These are phyloP conservation scores for Aldrovandia affinis DNA, from an alignment of 2,797 vertebrate genomes.

Conservation along the genomic window DNA sequence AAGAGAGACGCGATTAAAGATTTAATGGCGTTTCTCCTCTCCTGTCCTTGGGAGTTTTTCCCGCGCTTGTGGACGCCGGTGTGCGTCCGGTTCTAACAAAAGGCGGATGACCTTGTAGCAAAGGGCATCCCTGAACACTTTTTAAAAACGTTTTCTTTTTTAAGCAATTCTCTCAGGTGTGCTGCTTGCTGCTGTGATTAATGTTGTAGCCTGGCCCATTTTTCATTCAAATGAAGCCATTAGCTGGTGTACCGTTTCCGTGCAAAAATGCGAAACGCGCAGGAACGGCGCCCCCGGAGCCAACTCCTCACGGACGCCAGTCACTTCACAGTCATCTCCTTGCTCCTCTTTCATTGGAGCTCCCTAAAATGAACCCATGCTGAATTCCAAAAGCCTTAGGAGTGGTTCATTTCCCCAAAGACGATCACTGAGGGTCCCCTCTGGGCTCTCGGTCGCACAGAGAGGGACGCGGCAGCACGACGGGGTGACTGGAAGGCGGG, in stretches of 20 bases:
- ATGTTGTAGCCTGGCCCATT: background rate
- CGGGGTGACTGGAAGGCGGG: background rate
- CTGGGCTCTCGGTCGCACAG: too few relatives aligned
- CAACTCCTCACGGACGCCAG: background rate
- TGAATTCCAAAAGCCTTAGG: slow-evolving; percentile 13
- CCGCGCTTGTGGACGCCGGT: too few relatives aligned
- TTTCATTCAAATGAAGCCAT: slow-evolving; percentile 22
- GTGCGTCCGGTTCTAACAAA: background rate
- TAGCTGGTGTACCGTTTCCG: background rate
- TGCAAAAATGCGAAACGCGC: background rate
- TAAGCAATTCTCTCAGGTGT: background rate
- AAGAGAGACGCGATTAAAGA: slow-evolving; percentile 19
- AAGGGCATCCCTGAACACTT: background rate
- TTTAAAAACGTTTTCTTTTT: too few relatives aligned
- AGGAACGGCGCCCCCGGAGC: background rate
- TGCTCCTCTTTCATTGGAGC: background rate
- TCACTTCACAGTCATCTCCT: background rate
- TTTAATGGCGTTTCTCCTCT: background rate
- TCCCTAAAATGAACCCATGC: background rate
- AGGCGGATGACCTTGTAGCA: background rate
- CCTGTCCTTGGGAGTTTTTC: background rate
- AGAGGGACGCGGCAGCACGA: background rate
- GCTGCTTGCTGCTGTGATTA: background rate
- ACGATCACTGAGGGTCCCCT: background rate
- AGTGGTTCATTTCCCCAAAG: slow-evolving; percentile 21